Conservation (phyloP, 2,888 invertebrate genomes). For the Coenonympha glycerion region DNA sequence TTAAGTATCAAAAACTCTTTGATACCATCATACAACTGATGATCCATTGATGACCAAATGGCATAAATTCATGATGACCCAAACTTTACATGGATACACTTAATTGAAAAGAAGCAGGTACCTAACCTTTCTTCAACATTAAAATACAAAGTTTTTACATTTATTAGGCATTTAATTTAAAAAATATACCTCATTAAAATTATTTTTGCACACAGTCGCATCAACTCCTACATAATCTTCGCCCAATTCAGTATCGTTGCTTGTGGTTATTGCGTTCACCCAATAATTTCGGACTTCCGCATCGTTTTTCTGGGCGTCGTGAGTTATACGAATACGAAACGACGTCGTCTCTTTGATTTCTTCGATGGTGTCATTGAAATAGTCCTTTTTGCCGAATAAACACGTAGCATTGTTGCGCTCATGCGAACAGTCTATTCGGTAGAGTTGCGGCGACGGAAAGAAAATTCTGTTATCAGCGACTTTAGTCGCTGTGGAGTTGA, state of each 20-base stretch:
- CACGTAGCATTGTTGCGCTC: slow-evolving; percentile 56
- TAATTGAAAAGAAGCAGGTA: too few relatives aligned
- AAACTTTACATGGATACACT: too few relatives aligned
- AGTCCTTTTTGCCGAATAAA: slow-evolving; percentile 51
- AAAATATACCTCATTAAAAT: slow-evolving; percentile 42
- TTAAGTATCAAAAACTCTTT: too few relatives aligned
- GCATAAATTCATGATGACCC: too few relatives aligned
- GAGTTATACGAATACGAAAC: slow-evolving; percentile 51
- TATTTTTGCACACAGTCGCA: slow-evolving; percentile 51
- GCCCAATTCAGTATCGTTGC: slow-evolving; percentile 40
- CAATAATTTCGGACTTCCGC: slow-evolving; percentile 48
- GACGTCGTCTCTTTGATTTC: slow-evolving; percentile 35
- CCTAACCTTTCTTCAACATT: too few relatives aligned
- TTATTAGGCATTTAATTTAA: neutral
- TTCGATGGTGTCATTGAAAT: slow-evolving; percentile 46
- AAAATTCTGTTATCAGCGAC: slow-evolving; percentile 73
- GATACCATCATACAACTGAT: too few relatives aligned
- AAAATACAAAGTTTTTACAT: too few relatives aligned
- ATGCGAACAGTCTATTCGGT: slow-evolving; percentile 52
- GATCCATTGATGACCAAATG: too few relatives aligned
- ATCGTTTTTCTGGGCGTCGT: slow-evolving; percentile 44
- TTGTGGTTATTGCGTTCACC: slow-evolving; percentile 49
- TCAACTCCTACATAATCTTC: slow-evolving; percentile 48
- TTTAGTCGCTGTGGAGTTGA: slow-evolving; percentile 74
- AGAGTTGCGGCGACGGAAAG: slow-evolving; percentile 78